These are phyloP conservation scores for Magallana nippona DNA, from an alignment of 2,888 invertebrate species.

Conservation along the genomic window DNA sequence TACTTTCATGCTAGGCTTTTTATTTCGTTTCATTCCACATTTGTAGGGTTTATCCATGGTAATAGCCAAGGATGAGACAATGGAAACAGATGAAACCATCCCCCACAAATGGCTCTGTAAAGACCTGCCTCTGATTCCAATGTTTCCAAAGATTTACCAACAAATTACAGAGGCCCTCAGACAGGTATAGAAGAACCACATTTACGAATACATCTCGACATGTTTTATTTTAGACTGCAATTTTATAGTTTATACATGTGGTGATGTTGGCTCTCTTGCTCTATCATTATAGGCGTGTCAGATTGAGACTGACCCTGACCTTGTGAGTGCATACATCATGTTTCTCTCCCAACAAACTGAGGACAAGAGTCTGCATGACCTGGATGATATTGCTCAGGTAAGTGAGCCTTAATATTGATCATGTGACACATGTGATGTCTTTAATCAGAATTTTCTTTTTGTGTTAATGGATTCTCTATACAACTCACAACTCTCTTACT, in stretches of 20 bases:
- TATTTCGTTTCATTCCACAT: neutral
- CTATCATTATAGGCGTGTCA: constrained; percentile 87
- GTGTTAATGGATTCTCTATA: neutral
- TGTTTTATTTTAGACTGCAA: no score
- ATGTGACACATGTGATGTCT: no score
- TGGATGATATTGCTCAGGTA: constrained; percentile 84
- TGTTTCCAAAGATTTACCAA: constrained; percentile 83
- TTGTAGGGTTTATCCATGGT: constrained; percentile 86
- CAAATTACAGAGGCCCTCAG: constrained; percentile 72
- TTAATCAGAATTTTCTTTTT: no score
- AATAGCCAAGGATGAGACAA: constrained; percentile 79
- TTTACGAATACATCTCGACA: no score
- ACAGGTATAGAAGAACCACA: constrained; percentile 64
- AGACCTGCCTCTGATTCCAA: constrained; percentile 86
- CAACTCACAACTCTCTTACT: constrained; percentile 15
- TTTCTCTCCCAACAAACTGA: constrained; percentile 89
- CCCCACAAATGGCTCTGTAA: constrained; percentile 80
- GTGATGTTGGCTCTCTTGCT: neutral
- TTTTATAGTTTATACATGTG: no score
- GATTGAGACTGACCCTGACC: constrained; percentile 91
- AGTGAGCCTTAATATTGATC: constrained; percentile 39
- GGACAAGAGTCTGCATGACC: constrained; percentile 85
- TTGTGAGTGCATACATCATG: constrained; percentile 91
- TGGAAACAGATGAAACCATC: constrained; percentile 63
- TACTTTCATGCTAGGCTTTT: neutral